Evolutionary conservation across 1,140 invertebrate genomes (phyloP).

Genomic region (Zaprionus davidi): DNA sequence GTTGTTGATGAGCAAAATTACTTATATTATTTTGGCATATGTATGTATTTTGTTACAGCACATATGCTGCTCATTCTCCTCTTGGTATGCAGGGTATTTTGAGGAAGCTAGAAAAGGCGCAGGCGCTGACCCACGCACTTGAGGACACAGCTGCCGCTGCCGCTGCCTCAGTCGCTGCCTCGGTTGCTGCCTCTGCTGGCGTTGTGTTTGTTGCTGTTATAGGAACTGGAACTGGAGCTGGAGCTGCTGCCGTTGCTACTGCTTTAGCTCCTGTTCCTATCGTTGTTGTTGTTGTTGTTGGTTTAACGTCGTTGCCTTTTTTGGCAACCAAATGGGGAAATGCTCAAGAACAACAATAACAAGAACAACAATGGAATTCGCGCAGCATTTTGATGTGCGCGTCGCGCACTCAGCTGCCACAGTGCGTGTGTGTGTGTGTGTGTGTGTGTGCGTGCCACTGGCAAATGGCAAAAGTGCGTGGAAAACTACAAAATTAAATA

Average conservation of each 20-base stretch:
- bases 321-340: slow-evolving; percentile 39
- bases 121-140: slow-evolving; percentile 45
- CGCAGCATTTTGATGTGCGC: slow-evolving; percentile 57
- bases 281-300: slow-evolving; percentile 5
- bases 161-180: not conserved
- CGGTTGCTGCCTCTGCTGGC: slow-evolving; percentile 13
- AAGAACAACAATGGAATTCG: slow-evolving; percentile 30
- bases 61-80: no score
- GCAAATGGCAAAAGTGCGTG: slow-evolving; percentile 42
- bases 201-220: slow-evolving; percentile 11
- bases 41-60: no score
- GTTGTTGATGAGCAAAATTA: no score
- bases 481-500: slow-evolving; percentile 31
- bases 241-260: slow-evolving; percentile 15
- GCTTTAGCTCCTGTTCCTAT: slow-evolving; percentile 14
- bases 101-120: slow-evolving; percentile 42
- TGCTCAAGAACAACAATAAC: slow-evolving; percentile 19
- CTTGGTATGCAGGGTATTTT: not conserved
- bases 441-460: slow-evolving; percentile 20
- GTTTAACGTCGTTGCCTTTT: slow-evolving; percentile 36
- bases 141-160: slow-evolving; percentile 30
- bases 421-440: slow-evolving; percentile 21
- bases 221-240: slow-evolving; percentile 15
- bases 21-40: no score
- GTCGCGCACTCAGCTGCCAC: slow-evolving; percentile 43